Conservation (phyloP, 2,888 invertebrate genomes). For the Serripes groenlandicus region DNA sequence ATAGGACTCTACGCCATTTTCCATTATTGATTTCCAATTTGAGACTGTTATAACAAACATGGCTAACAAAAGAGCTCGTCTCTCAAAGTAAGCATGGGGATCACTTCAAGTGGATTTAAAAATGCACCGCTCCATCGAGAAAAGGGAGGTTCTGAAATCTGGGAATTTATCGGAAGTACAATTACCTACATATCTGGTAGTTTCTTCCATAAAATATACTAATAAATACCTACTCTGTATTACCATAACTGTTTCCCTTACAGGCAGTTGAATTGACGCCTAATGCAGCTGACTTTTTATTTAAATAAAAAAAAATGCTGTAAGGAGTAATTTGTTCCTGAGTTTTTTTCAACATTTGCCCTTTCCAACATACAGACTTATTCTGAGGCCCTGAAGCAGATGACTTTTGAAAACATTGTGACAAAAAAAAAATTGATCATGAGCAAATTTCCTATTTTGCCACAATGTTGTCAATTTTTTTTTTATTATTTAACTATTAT, state of each 20-base stretch:
- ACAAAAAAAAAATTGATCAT: not conserved
- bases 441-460: not conserved
- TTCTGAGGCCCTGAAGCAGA: not conserved
- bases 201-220: too few species aligned
- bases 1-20: conserved; percentile 48
- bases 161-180: too few species aligned
- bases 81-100: conserved; percentile 32
- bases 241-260: not conserved
- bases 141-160: not conserved
- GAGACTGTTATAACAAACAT: conserved; percentile 64
- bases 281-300: not conserved
- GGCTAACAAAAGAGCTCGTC: conserved; percentile 46
- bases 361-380: not conserved
- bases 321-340: not conserved
- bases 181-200: too few species aligned
- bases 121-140: not conserved
- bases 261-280: not conserved
- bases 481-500: too few species aligned
- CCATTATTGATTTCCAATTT: conserved; percentile 67
- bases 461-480: not conserved
- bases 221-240: not conserved
- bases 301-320: not conserved
- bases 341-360: not conserved
- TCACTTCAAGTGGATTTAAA: not conserved
- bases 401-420: not conserved